Base-by-base conservation (phyloP, 1,140 invertebrate genomes). In the Adoxophyes honmai region DNA sequence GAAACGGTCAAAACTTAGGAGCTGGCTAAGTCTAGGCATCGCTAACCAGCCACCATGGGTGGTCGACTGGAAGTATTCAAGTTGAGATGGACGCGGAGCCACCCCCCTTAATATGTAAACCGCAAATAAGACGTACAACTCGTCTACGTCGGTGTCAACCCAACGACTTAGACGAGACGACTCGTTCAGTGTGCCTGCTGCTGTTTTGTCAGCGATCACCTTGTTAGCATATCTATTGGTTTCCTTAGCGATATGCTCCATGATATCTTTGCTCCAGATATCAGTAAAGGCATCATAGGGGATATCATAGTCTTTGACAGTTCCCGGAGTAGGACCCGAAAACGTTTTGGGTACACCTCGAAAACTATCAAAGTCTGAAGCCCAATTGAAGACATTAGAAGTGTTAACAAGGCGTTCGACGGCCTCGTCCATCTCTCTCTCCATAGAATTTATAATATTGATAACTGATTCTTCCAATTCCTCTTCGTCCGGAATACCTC, bases 221-320 rank as follows among this genome's bases (percentile, higher is more conserved):
- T 52, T 21, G 7, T 35, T 14, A 8, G 51, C 51, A 35, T 52
- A 52, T 28, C 52, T 10, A 18, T 62, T 62, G 1, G 55, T 58
- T 58, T 62, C 55, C 0, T 2, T 10, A 10, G 11, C 55, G 13
- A 62, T 62, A 10, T 10, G 39, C 18, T 37, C 35, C 38, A 62
- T 58, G 33, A 58, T 37, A 10, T 55, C 55, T 14, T 51, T 48
- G 36, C 36, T 34, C 55, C 55, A 58, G 15, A 62, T 62, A 15
- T 55, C 60, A 14, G 14, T 52, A 54, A 62, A 62, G 38, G 51
- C 52, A n/a, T 58, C 55, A 57, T 62, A 62, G 5, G 55, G 55
- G 33, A 48, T 53, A 48, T 57, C 37, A 10, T 57, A 62, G 42
- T 58, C 60, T 8, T 52, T 42, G 33, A 52, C 8, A 10, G 55